phyloP scores from a whole-genome alignment of 2,888 invertebrate species.

The Phaonia tiefii region DNA sequence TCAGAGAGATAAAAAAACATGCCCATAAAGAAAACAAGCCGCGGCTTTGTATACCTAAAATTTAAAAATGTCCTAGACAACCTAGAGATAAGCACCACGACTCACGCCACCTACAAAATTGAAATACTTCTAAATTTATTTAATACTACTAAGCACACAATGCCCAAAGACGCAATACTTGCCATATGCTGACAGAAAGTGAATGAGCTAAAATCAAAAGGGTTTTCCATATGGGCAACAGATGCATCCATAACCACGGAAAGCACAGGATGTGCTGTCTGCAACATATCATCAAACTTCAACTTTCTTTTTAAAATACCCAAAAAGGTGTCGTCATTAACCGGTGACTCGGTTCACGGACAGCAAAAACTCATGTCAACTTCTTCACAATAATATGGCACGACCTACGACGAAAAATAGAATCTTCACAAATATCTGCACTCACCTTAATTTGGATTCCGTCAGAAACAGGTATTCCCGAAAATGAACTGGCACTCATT shows the following conservation, averaged over 20 bases:
- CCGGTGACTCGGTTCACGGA: constrained; percentile 20
- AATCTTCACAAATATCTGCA: background rate
- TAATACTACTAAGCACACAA: too few species aligned
- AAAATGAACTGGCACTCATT: constrained; percentile 3
- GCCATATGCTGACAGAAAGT: too few species aligned
- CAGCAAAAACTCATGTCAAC: background rate
- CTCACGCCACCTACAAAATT: too few species aligned
- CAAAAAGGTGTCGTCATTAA: constrained; percentile 14
- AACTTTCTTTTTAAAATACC: constrained; percentile 28
- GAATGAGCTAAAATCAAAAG: background rate
- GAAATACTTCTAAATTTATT: too few species aligned
- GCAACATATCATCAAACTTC: constrained; percentile 30
- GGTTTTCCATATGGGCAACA: constrained; percentile 20
- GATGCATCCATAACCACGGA: constrained; percentile 18
- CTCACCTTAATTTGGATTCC: constrained; percentile 20
- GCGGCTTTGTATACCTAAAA: too few species aligned
- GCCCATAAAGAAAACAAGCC: too few species aligned
- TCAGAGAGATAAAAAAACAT: too few species aligned
- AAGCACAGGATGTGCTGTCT: constrained; percentile 17
- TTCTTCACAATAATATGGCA: background rate
- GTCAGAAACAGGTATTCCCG: background rate
- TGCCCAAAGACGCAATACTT: too few species aligned
- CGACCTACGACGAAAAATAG: background rate
- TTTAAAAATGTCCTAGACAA: too few species aligned
- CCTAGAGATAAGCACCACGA: too few species aligned